Evolutionary conservation across 2,888 invertebrate species (phyloP).

Genomic region (Epicampocera succincta): DNA sequence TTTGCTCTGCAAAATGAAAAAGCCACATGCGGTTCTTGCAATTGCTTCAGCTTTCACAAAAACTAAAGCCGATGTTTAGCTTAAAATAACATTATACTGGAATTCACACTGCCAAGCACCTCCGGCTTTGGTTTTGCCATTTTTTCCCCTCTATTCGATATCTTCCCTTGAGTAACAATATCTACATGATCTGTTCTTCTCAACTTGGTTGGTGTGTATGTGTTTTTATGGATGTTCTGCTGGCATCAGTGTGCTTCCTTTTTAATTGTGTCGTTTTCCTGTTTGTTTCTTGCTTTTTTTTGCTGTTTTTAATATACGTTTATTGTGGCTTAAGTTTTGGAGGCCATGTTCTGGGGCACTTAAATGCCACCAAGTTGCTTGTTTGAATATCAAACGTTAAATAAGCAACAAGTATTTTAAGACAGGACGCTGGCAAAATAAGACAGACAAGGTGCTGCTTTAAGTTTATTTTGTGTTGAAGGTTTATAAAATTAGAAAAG

Average conservation of each 20-base stretch:
- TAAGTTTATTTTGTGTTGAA: conserved; percentile 50
- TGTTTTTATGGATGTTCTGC: conserved; percentile 15
- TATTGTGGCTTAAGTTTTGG: conserved; percentile 55
- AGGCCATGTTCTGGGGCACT: conserved; percentile 62
- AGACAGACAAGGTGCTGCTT: conserved; percentile 49
- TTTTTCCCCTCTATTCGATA: conserved; percentile 9
- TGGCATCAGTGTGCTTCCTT: conserved; percentile 62
- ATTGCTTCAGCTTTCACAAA: conserved; percentile 45
- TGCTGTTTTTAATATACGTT: conserved; percentile 14
- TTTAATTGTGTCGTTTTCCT: conserved; percentile 65
- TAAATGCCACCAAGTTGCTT: conserved; percentile 64
- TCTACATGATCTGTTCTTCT: conserved; percentile 41
- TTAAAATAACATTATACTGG: conserved; percentile 66
- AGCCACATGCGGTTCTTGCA: conserved; percentile 61
- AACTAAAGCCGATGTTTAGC: conserved; percentile 62
- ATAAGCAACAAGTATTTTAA: conserved; percentile 53
- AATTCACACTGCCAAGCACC: conserved; percentile 64
- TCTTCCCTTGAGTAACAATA: conserved; percentile 41
- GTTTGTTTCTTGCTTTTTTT: conserved; percentile 14
- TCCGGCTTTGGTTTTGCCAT: conserved; percentile 28
- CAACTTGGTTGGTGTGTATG: conserved; percentile 33
- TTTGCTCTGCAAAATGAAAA: conserved; percentile 38
- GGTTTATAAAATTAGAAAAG: background rate
- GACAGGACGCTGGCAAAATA: background rate
- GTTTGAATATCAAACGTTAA: conserved; percentile 49